A percentile compares a stretch with the other conserved stretches of the same genome.
These are phyloP conservation scores for Falco berigora DNA, from an alignment of 2,797 vertebrate species.

Conservation along the genomic window DNA sequence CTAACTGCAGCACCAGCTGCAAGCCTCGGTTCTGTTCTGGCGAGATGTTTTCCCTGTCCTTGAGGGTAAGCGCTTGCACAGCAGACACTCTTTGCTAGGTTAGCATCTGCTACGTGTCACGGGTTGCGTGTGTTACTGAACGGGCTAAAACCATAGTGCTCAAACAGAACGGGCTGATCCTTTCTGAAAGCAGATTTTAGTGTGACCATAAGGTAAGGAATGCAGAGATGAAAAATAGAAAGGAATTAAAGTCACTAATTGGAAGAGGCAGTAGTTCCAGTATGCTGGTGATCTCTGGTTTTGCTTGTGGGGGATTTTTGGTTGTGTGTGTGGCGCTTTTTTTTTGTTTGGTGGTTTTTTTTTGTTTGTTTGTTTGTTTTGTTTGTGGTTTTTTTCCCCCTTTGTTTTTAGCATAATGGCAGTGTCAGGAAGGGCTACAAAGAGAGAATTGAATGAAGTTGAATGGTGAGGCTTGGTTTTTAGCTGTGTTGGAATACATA, in stretches of 20 bases:
- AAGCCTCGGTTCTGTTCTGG: not conserved
- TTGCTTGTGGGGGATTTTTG: not conserved
- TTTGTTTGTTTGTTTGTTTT: not conserved
- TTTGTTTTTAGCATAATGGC: not conserved
- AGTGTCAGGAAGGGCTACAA: not conserved
- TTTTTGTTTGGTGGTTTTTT: not conserved
- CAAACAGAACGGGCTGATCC: not conserved
- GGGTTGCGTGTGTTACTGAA: not conserved
- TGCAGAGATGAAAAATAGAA: not conserved
- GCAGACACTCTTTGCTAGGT: not conserved
- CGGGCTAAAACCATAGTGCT: not conserved
- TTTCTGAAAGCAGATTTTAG: not conserved
- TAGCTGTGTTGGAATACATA: not conserved
- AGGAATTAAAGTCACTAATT: not conserved
- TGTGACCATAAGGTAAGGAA: not conserved
- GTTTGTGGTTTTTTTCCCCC: too few species aligned
- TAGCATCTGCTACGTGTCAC: fast-evolving
- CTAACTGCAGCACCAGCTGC: not conserved
- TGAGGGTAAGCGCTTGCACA: too few species aligned
- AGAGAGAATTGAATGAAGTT: not conserved
- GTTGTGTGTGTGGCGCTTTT: too few species aligned
- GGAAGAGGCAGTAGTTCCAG: not conserved
- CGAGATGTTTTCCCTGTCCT: not conserved
- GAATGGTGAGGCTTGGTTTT: not conserved
- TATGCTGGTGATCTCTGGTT: not conserved